Percentiles rank a stretch among this genome's conserved stretches.
Conservation (phyloP, 2,113 vertebrate genomes). For the Corythoichthys haematopterus region DNA sequence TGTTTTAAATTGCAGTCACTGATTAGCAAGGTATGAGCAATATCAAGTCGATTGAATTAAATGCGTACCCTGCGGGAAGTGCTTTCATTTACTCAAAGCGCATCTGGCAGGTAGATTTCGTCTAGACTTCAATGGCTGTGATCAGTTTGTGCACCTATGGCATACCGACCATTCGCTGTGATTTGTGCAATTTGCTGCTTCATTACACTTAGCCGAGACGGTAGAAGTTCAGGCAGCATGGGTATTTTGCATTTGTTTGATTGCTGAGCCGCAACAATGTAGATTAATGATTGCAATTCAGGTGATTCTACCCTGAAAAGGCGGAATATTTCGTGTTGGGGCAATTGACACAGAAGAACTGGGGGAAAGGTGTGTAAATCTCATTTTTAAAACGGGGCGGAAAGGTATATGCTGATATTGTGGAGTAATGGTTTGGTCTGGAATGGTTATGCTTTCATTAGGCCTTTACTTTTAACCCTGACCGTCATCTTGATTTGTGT, state of each 20-base stretch:
- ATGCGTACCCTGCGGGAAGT: conserved; percentile 16
- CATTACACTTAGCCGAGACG: background rate
- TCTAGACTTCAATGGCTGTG: background rate
- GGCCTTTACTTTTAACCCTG: background rate
- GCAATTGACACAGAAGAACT: too few species aligned
- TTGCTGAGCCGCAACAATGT: background rate
- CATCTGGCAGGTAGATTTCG: conserved; percentile 1
- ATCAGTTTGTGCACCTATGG: background rate
- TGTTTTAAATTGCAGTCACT: conserved; percentile 1
- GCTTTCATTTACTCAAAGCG: conserved; percentile 32
- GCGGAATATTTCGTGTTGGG: background rate
- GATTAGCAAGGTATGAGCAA: conserved; percentile 26
- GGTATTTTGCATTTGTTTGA: background rate
- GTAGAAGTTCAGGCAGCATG: background rate
- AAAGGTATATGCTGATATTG: too few species aligned
- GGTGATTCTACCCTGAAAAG: background rate
- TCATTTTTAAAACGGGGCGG: too few species aligned
- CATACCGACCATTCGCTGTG: background rate
- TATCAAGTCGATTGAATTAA: conserved; percentile 21
- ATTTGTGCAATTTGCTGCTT: background rate
- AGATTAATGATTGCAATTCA: background rate
- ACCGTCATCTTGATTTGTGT: background rate
- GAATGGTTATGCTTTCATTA: too few species aligned
- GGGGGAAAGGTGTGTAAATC: too few species aligned
- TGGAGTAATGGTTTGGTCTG: background rate